phyloP scores from a whole-genome alignment of 2,888 invertebrate genomes.

The Cheilosia scutellata region DNA sequence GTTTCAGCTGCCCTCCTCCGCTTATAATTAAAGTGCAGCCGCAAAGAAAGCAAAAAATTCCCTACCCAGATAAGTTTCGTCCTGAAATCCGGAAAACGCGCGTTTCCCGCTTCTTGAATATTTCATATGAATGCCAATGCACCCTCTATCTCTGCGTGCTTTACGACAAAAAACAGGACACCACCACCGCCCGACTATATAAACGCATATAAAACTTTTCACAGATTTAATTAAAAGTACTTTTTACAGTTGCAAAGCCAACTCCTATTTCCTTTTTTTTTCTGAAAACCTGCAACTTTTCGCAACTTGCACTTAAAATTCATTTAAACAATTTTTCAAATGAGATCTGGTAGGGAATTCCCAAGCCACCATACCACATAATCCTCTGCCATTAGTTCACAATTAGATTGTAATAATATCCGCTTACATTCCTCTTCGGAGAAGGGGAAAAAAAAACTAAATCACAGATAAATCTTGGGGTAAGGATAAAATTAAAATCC shows the following conservation, averaged over 20 bases:
- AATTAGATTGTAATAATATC: conserved; percentile 29
- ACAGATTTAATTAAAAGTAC: conserved; percentile 67
- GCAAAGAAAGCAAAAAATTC: conserved; percentile 12
- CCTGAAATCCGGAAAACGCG: conserved; percentile 8
- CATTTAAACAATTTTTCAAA: conserved; percentile 50
- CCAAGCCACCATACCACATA: conserved; percentile 7
- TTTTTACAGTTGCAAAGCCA: conserved; percentile 38
- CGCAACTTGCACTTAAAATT: conserved; percentile 58
- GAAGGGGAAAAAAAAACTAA: background rate
- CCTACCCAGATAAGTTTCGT: conserved; percentile 40
- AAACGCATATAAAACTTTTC: conserved; percentile 53
- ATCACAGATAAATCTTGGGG: conserved; percentile 37
- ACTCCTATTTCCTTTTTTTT: background rate
- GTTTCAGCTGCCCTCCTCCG: background rate
- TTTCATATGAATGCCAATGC: conserved; percentile 23
- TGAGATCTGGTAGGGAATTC: background rate
- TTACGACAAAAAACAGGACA: background rate
- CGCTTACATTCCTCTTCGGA: background rate
- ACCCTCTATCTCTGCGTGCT: conserved; percentile 1
- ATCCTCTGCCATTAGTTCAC: conserved; percentile 45
- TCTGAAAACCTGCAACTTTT: conserved; percentile 24
- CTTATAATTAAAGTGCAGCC: conserved; percentile 1
- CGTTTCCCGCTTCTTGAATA: conserved; percentile 25
- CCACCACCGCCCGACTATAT: background rate
- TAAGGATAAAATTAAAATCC: conserved; percentile 52